Evolutionary conservation across 2,113 vertebrate genomes (phyloP).

Genomic region (Cathartes aura): DNA sequence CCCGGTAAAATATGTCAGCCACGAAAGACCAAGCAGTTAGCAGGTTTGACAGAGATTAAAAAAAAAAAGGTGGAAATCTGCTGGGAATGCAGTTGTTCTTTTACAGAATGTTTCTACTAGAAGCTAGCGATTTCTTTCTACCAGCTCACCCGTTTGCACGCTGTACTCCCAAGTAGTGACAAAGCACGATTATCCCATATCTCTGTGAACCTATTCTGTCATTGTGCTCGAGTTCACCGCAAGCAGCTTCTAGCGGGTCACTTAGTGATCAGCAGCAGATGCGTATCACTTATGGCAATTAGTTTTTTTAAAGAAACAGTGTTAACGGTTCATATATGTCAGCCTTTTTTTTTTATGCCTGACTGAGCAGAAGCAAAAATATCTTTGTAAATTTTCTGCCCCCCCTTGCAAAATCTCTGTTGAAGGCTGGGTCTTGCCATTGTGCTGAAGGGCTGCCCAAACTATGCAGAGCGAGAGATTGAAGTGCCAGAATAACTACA

Average conservation of each 20-base stretch:
- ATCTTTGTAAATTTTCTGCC: not conserved
- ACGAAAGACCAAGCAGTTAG: not conserved
- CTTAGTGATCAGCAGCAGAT: not conserved
- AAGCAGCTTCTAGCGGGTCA: not conserved
- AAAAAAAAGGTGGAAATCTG: not conserved
- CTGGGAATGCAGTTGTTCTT: not conserved
- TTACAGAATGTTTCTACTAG: not conserved
- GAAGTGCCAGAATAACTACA: not conserved
- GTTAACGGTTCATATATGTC: not conserved
- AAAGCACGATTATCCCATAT: fast-evolving
- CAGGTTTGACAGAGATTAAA: not conserved
- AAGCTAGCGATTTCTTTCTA: not conserved
- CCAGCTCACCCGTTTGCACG: not conserved
- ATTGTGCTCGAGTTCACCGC: not conserved
- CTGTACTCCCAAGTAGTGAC: not conserved
- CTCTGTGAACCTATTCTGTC: not conserved
- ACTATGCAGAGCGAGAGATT: not conserved
- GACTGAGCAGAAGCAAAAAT: not conserved
- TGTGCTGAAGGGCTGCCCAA: not conserved
- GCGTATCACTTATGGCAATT: fast-evolving
- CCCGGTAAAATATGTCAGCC: not conserved
- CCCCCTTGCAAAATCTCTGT: not conserved
- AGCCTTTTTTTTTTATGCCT: not conserved
- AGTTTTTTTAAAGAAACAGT: not conserved
- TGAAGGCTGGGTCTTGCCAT: not conserved